A percentile compares a stretch with the other conserved stretches of the same genome.
Conservation (phyloP, 2,797 vertebrate species). For the Cyclura pinguis region DNA sequence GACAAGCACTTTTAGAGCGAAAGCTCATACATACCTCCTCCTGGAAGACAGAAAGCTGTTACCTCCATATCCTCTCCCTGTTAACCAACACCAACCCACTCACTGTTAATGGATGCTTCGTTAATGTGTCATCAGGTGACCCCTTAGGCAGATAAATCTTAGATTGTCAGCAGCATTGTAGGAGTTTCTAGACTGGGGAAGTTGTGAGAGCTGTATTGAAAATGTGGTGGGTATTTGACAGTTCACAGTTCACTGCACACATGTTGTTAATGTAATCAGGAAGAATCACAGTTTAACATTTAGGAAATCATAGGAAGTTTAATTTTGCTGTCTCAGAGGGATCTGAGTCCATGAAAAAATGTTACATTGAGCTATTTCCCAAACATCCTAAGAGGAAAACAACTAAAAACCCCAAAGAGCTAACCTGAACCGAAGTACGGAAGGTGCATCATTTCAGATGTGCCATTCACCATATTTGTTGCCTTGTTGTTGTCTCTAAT, state of each 20-base stretch:
- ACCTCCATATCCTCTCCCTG: background rate
- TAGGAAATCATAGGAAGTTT: background rate
- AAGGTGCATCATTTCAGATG: background rate
- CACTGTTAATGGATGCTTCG: background rate
- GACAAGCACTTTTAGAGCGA: slow-evolving; percentile 36
- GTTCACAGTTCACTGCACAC: background rate
- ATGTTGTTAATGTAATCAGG: background rate
- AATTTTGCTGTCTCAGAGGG: background rate
- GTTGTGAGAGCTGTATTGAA: background rate
- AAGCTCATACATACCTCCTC: background rate
- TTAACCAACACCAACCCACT: background rate
- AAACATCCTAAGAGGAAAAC: background rate
- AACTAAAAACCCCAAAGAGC: background rate
- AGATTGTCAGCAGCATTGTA: background rate
- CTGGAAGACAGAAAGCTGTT: background rate
- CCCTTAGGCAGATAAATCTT: background rate
- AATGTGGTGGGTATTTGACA: background rate
- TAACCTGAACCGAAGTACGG: background rate
- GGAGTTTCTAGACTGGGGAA: background rate
- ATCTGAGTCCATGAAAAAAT: background rate
- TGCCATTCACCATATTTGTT: background rate
- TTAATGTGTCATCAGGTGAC: background rate
- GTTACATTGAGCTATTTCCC: background rate
- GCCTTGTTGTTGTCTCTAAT: too few species aligned
- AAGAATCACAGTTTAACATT: background rate